Base-by-base conservation (phyloP, 2,113 vertebrate genomes). In the Centropristis striata region DNA sequence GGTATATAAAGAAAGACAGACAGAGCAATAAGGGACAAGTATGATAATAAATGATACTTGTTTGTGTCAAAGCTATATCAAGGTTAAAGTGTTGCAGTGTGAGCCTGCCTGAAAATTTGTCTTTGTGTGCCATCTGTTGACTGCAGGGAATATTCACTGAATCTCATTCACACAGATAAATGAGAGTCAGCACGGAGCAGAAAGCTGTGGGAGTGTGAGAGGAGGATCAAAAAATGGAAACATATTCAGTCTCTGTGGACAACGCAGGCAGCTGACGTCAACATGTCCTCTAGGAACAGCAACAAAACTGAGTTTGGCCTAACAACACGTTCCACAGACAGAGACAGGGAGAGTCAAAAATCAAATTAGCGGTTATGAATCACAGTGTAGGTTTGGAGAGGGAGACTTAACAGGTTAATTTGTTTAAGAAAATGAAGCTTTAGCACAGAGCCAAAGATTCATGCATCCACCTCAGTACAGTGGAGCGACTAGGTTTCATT, bases 101-200 rank as follows among this genome's bases (percentile, higher is more conserved):
- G 66, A 81, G 32, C 23, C 28, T 7, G 75, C 39, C 61, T 67
- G 51, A 61, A 87, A 78, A 80, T 57, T 10, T 72, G 73, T 71
- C 36, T 70, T 65, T 65, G 67, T 71, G 36, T 87, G 80, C 86
- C 83, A 92, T 91, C 91, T 92, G 91, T 91, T 91, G 88, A 90
- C 83, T 75, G 71, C 79, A 70, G 85, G 71, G 71, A 76, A 59
- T 41, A 88, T 60, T 73, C 21, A 39, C 63, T 27, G 67, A 75
- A 54, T 88, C 32, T 78, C 87, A 78, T 72, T 87, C 76, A 78
- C 89, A 80, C 67, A 63, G 5, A 7, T 11, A n/a, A 67, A 71
- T 73, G 15, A 73, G 37, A 76, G 71, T 54, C 32, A 13, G 46
- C 16, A 4, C 41, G 15, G 72, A 70, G 72, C 74, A 58, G 60